phyloP scores from a whole-genome alignment of 2,113 vertebrate species.

The Paracanthobrama guichenoti region DNA sequence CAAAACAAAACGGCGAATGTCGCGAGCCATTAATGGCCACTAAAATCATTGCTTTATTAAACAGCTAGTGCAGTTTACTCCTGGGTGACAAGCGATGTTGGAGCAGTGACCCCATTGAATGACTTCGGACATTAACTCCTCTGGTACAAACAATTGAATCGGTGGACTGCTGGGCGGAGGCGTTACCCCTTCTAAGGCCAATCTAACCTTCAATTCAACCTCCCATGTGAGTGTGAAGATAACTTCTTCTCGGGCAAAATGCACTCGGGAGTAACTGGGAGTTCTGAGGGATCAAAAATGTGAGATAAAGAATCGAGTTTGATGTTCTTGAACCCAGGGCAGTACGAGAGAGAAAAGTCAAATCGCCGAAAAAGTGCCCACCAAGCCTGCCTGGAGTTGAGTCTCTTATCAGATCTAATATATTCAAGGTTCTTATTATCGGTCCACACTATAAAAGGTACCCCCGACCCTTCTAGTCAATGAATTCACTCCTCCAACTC shows the following conservation, averaged over 20 bases:
- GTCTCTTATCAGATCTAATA: not conserved
- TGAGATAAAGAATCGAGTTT: too few relatives aligned
- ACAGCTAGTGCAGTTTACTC: not conserved
- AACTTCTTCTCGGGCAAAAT: too few relatives aligned
- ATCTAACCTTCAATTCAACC: too few relatives aligned
- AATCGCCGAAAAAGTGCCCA: not conserved
- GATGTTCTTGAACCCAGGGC: too few relatives aligned
- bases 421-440: not conserved
- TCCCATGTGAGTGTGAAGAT: too few relatives aligned
- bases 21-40: not conserved
- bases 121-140: not conserved
- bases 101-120: not conserved
- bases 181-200: too few relatives aligned
- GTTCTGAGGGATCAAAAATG: too few relatives aligned
- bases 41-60: not conserved
- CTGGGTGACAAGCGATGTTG: not conserved
- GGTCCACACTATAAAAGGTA: not conserved
- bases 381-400: not conserved
- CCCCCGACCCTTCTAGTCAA: not conserved
- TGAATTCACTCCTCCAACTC: not conserved
- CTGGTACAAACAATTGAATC: not conserved
- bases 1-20: too few relatives aligned
- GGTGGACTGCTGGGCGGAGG: not conserved
- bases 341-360: too few relatives aligned
- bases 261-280: too few relatives aligned